These are phyloP conservation scores for Pseudorhombus dupliciocellatus DNA, from an alignment of 2,113 vertebrate species.

Conservation along the genomic window DNA sequence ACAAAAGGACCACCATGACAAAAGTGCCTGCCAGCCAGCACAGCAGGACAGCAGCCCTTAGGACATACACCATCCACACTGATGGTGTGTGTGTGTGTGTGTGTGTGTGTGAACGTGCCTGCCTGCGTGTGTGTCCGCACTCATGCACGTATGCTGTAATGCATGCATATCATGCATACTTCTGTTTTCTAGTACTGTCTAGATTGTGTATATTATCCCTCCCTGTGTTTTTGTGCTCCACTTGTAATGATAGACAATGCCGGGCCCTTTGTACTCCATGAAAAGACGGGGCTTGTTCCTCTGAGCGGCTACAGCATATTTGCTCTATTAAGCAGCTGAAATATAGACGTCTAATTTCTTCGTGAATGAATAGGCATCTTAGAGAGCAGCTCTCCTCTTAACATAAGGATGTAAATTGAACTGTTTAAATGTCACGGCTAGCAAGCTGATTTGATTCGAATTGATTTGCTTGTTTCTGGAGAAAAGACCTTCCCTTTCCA, in stretches of 20 bases:
- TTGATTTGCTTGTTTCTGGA: constrained; percentile 81
- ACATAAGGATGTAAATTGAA: constrained; percentile 79
- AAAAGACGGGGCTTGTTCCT: constrained; percentile 67
- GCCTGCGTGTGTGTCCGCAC: constrained; percentile 29
- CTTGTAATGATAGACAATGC: constrained; percentile 71
- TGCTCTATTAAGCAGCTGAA: constrained; percentile 76
- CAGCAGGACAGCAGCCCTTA: constrained; percentile 76
- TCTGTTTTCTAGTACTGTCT: constrained; percentile 59
- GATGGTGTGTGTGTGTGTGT: constrained; percentile 46
- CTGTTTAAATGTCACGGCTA: constrained; percentile 77
- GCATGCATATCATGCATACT: constrained; percentile 55
- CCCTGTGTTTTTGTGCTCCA: constrained; percentile 62
- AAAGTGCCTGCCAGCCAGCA: constrained; percentile 79
- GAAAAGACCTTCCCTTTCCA: constrained; percentile 64
- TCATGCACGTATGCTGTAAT: constrained; percentile 27
- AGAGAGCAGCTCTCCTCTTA: constrained; percentile 71
- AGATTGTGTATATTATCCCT: constrained; percentile 71
- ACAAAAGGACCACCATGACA: constrained; percentile 82
- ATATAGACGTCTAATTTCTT: constrained; percentile 77
- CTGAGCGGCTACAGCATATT: constrained; percentile 61
- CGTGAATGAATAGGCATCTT: constrained; percentile 76
- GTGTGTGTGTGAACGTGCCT: constrained; percentile 36
- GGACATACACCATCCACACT: constrained; percentile 68
- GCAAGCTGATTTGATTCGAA: constrained; percentile 81
- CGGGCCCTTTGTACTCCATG: constrained; percentile 65